A percentile compares a stretch with the other conserved stretches of the same genome.
phyloP scores from a whole-genome alignment of 2,797 vertebrate species.

The Premnoplex brunnescens region DNA sequence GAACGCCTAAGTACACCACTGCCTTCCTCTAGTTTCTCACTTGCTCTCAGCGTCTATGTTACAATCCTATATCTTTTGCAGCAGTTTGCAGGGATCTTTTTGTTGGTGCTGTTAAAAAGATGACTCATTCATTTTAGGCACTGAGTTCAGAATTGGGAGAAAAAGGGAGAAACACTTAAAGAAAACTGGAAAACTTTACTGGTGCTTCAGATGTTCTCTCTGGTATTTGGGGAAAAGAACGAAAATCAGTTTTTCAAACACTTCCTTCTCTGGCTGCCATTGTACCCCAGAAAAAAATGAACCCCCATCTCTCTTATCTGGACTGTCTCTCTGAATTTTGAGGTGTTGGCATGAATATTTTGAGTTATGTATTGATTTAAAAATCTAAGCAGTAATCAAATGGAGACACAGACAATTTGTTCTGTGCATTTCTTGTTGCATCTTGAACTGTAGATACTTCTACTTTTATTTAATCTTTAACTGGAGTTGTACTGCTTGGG shows the following conservation, averaged over 20 bases:
- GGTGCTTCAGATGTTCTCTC: neutral
- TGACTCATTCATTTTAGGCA: neutral
- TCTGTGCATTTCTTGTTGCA: neutral
- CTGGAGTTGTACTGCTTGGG: neutral
- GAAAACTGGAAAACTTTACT: neutral
- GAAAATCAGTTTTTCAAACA: neutral
- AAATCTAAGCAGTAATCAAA: neutral
- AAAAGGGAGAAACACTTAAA: neutral
- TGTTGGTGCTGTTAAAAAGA: neutral
- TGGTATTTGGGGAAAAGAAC: neutral
- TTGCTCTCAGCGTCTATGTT: neutral
- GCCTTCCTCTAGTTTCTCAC: neutral
- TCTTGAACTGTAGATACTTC: neutral
- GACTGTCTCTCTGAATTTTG: neutral
- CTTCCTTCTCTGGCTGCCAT: neutral
- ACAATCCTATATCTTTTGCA: neutral
- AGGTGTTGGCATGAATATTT: neutral
- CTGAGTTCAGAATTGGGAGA: neutral
- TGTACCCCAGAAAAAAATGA: neutral
- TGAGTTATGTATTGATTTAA: neutral
- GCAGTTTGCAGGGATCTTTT: neutral
- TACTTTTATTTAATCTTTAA: neutral
- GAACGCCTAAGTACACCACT: neutral
- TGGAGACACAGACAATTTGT: neutral
- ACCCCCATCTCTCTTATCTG: neutral